Evolutionary conservation across 2,888 invertebrate genomes (phyloP), one percentile per base, ranked within the genome.

Genomic region (Scrobipalpa costella): DNA sequence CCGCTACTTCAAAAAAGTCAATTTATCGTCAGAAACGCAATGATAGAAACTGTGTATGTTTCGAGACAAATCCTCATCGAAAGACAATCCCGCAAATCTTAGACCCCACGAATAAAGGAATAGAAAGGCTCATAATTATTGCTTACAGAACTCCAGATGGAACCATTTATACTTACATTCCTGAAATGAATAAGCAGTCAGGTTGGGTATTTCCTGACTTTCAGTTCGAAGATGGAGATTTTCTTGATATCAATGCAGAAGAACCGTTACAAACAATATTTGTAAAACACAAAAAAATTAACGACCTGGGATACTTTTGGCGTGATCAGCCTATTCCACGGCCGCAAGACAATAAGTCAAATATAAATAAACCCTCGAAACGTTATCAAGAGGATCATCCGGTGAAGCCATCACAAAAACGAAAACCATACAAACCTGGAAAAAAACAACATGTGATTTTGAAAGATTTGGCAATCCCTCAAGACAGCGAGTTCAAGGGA

Each of bases 181-280:
- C 89, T 1, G 78, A 72, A 57, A 40, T 27, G 11, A 67, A 76
- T 13, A 84, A 79, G 65, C 89, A 90, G 71, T 8, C 11, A 0
- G n/a, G n/a, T n/a, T n/a, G n/a, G n/a, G 27, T 69, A n/a, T 76
- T 88, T 49, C 85, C 86, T 6, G 83, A 88, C 63, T 63, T 86
- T 11, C 66, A 73, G 0, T 69, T 73, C 38, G 78, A 80, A 9
- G 15, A 63, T 1, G 71, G 70, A 2, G 86, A 85, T 61, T 52
- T 9, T n/a, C 34, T 57, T 17, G 17, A 17, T 17, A 17, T 1
- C 11, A 2, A n/a, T 15, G 13, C 36, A 36, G 1, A 57, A 17
- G 17, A 34, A 17, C 55, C 7, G 13, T 27, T 55, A 5, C 2
- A 13, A n/a, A 13, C 21, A 3, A 5, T 55, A 34, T 55, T 55